Evolutionary conservation across 2,797 vertebrate species (phyloP).

Genomic region (Sebastes taczanowskii): DNA sequence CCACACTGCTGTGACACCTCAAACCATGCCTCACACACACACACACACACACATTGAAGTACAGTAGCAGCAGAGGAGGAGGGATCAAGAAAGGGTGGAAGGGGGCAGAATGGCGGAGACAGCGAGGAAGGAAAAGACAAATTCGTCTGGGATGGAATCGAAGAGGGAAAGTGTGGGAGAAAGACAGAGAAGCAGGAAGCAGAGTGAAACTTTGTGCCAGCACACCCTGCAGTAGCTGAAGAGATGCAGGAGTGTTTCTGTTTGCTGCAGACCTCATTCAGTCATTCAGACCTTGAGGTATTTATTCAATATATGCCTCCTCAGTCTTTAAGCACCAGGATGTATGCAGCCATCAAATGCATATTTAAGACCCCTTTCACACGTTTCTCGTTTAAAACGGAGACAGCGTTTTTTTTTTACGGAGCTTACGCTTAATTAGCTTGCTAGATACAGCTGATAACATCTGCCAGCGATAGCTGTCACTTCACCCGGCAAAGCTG

Average conservation of each 20-base stretch:
- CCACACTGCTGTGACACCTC: slow-evolving; percentile 41
- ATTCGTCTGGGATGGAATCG: slow-evolving; percentile 36
- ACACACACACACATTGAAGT: slow-evolving; percentile 40
- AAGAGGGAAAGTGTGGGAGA: slow-evolving; percentile 7
- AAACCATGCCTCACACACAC: slow-evolving; percentile 44
- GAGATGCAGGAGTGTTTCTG: background rate
- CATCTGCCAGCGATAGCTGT: background rate
- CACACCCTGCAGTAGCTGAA: slow-evolving; percentile 10
- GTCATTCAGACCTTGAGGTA: slow-evolving; percentile 34
- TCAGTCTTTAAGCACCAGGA: background rate
- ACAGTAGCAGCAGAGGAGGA: slow-evolving; percentile 42
- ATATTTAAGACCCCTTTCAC: background rate
- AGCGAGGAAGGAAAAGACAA: slow-evolving; percentile 35
- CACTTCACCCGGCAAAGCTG: background rate
- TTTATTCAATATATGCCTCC: background rate
- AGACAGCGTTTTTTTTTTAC: background rate
- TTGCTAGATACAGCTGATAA: background rate
- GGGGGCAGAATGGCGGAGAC: slow-evolving; percentile 11
- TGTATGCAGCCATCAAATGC: background rate
- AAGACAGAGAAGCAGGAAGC: slow-evolving; percentile 2
- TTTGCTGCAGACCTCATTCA: slow-evolving; percentile 46
- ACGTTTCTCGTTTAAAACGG: background rate
- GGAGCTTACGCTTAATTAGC: background rate
- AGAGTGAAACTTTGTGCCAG: slow-evolving; percentile 41
- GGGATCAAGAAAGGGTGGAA: background rate